Conservation (phyloP, 2,113 vertebrate species). For the Diadophis punctatus region DNA sequence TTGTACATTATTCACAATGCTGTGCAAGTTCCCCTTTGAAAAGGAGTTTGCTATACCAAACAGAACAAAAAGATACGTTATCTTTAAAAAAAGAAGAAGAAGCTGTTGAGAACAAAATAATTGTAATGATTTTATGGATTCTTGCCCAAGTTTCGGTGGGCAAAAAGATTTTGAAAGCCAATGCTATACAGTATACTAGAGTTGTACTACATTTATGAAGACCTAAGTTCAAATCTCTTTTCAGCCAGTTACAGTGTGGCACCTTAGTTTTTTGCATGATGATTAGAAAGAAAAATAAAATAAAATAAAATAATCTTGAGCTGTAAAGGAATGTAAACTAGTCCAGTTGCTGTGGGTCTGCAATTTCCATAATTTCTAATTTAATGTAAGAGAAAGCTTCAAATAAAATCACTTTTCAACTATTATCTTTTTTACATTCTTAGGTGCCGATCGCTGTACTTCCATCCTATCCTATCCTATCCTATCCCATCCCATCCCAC, state of each 20-base stretch:
- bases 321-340: background rate
- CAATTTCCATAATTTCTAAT: background rate
- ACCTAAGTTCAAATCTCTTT: background rate
- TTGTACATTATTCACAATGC: background rate
- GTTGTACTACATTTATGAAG: background rate
- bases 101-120: background rate
- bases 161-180: background rate
- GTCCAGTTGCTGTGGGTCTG: background rate
- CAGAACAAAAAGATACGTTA: background rate
- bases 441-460: background rate
- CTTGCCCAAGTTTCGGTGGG: background rate
- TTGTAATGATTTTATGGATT: background rate
- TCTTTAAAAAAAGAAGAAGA: background rate
- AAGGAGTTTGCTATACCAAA: background rate
- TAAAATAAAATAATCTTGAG: background rate
- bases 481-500: no score
- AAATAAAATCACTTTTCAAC: background rate
- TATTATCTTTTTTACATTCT: background rate
- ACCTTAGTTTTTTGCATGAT: background rate
- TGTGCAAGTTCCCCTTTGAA: background rate
- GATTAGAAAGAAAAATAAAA: background rate
- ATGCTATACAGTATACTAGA: background rate
- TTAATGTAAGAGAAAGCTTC: background rate
- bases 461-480: background rate
- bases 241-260: background rate